Base-by-base conservation (phyloP, 2,797 vertebrate species). In the Setipinna tenuifilis region DNA sequence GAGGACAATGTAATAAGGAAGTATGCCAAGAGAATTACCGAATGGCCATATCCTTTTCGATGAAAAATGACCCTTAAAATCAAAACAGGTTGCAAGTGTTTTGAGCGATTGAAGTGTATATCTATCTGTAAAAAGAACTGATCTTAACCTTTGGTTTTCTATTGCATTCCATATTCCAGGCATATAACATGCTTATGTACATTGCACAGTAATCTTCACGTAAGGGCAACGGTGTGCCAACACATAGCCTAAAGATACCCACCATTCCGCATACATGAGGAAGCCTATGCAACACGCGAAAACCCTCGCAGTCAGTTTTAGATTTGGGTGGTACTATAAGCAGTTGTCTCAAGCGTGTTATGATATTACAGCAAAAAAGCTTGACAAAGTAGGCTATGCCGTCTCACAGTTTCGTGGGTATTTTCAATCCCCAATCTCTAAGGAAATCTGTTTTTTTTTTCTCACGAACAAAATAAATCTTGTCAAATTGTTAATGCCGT, bases 1-100 rank as follows among this genome's bases (percentile, higher is more conserved):
- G 98, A 99, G 94, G 98, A 99, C 95, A 99, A 99, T 90, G 94
- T 97, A 92, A 98, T 99, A 93, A 96, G 98, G 95, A 99, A 99
- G 96, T 99, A 99, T 61, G 98, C 98, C 90, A 99, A 99, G 95
- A 93, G 98, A 91, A 99, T 99, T 94, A 99, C 97, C 10, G 98
- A 99, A 93, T 99, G 98, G 98, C 98, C 98, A 99, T 99, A 99
- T 99, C 98, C 98, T 98, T 95, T 90, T 62, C 59, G 46, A 23
- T 3, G 41, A 58, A 46, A 65, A 46, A 65, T 17, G 16, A 59
- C 48, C n/a, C 19, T 50, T 6, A 78, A 82, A 59, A 71, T 31
- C 23, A 35, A 80, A 48, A 59, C 57, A 50, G 31, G 71, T 78
- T 44, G 71, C 35, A 44, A 78, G 16, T 44, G 71, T 41, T 44